These are phyloP conservation scores for Conus canariensis DNA, from an alignment of 2,888 invertebrate genomes.

Conservation along the genomic window DNA sequence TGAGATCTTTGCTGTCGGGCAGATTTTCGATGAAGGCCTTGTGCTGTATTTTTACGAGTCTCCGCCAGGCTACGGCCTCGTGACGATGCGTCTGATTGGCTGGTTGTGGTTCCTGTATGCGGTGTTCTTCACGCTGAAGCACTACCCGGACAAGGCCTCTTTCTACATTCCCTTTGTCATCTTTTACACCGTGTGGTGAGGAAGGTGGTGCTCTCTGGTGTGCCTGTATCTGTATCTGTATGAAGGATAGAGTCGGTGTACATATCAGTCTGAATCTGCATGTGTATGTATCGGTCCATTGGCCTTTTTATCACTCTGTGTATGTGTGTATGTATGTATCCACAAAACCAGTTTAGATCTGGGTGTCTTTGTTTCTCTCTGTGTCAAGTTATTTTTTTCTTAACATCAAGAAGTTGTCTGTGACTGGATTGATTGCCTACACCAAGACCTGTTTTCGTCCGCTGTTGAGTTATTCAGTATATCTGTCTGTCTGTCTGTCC, in stretches of 20 bases:
- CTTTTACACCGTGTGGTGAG: conserved; percentile 89
- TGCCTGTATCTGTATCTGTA: neutral
- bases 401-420: too few relatives aligned
- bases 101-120: conserved; percentile 90
- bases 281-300: neutral
- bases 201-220: too few relatives aligned
- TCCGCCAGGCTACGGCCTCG: conserved; percentile 91
- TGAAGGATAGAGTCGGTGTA: neutral
- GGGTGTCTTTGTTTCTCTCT: neutral
- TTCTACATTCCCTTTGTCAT: conserved; percentile 92
- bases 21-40: conserved; percentile 94
- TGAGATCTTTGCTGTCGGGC: conserved; percentile 39
- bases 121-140: conserved; percentile 87
- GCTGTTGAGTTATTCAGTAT: too few relatives aligned
- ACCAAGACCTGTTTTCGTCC: too few relatives aligned
- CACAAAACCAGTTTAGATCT: neutral
- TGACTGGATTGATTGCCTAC: too few relatives aligned
- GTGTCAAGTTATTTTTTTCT: too few relatives aligned
- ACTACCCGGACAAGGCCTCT: conserved; percentile 88
- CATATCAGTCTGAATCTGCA: neutral
- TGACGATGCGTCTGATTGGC: conserved; percentile 86
- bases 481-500: too few relatives aligned
- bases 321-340: neutral
- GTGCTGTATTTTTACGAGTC: conserved; percentile 95
- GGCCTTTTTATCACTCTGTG: neutral